Evolutionary conservation across 2,888 invertebrate species (phyloP).

Genomic region (Morpho helenor): DNA sequence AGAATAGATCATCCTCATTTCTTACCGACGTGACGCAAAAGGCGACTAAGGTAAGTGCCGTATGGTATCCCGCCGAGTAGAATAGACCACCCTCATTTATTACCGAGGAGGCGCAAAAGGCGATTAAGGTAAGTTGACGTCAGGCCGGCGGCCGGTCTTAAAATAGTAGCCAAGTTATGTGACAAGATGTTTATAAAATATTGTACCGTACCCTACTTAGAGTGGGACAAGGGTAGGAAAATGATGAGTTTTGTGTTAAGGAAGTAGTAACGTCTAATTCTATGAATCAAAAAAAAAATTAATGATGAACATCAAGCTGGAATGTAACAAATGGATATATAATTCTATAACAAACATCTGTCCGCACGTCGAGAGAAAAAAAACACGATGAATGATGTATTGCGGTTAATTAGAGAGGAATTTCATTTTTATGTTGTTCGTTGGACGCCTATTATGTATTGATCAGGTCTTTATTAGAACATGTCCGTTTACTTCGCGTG

Average conservation of each 20-base stretch:
- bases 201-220: too few relatives aligned
- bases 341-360: slow-evolving; percentile 24
- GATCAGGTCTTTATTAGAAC: slow-evolving; percentile 2
- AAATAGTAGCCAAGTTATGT: too few relatives aligned
- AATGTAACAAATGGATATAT: slow-evolving; percentile 21
- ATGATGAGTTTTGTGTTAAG: neutral
- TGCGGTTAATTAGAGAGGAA: slow-evolving; percentile 16
- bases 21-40: too few relatives aligned
- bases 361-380: slow-evolving; percentile 15
- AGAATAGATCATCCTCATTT: too few relatives aligned
- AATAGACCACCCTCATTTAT: too few relatives aligned
- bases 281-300: neutral
- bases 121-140: too few relatives aligned
- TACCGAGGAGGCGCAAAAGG: too few relatives aligned
- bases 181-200: too few relatives aligned
- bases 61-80: too few relatives aligned
- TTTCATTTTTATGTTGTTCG: neutral
- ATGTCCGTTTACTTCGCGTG: neutral
- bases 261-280: neutral
- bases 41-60: too few relatives aligned
- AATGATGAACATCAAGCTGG: slow-evolving; percentile 1
- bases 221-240: too few relatives aligned
- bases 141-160: too few relatives aligned
- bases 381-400: slow-evolving; percentile 20
- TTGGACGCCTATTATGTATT: neutral